Base-by-base conservation (phyloP, 1,140 invertebrate genomes). In the Zaprionus capensis region DNA sequence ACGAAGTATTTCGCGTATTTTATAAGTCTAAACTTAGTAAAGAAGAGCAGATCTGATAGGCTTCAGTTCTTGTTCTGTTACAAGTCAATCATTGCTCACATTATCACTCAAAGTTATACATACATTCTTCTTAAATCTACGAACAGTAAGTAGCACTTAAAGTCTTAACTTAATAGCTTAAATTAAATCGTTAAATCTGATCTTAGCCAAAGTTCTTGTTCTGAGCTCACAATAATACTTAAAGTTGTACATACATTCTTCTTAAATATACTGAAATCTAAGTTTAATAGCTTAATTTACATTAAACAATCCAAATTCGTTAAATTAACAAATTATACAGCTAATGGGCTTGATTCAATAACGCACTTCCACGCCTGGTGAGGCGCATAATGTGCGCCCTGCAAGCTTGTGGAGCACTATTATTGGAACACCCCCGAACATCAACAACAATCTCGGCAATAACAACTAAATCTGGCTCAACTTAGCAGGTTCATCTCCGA, bases 331-430 rank as follows among this genome's bases (percentile, higher is more conserved):
- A 51, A 51, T 51, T 14, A 51, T 51, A 5, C 4, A 51, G 46
- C 46, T 51, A 51, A 51, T 51, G 46, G 20, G 20, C 46, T 24
- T 51, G 20, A 24, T 51, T 51, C 46, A 51, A 51, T 51, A 51
- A 51, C 46, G 12, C 46, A 51, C 22, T 24, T 51, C 1, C 46
- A 51, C 46, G 46, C 46, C 46, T 51, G 46, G 4, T 20, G 22
- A 22, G 4, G 46, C 12, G 5, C 38, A n/a, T 41, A n/a, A 41
- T 41, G 38, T 14, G 4, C 38, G 15, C 38, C 38, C 38, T 41
- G 4, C 38, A 6, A 12, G 46, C 46, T 12, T 49, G 46, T 49
- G 20, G 46, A 24, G 20, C 20, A 51, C 46, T 51, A 51, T 51
- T 51, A 51, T 51, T 51, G 46, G 46, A 24, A 11, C 46, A 17